Evolutionary conservation across 2,113 vertebrate species (phyloP).

Genomic region (Capreolus pygargus): DNA sequence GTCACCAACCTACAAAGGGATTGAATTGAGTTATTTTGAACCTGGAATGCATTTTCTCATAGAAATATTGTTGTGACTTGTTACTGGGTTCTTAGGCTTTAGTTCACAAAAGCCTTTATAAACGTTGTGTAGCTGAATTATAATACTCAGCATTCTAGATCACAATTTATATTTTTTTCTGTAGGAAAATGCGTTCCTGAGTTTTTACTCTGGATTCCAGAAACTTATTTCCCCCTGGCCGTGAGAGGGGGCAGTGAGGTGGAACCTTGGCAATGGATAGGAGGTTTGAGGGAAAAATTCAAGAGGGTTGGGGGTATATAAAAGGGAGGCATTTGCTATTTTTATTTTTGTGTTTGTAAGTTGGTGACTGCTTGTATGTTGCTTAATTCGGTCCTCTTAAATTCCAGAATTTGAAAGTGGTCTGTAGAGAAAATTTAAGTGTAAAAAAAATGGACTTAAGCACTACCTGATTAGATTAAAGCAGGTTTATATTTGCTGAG

Average conservation of each 20-base stretch:
- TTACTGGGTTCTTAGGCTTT: conserved; percentile 59
- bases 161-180: conserved; percentile 78
- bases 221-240: conserved; percentile 76
- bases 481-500: neutral
- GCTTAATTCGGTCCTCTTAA: neutral
- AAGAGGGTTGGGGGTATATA: conserved; percentile 64
- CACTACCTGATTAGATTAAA: neutral
- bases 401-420: neutral
- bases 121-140: conserved; percentile 60
- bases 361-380: conserved; percentile 65
- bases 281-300: conserved; percentile 52
- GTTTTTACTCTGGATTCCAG: conserved; percentile 78
- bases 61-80: conserved; percentile 63
- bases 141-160: conserved; percentile 74
- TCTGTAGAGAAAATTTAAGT: neutral
- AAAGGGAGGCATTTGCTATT: neutral
- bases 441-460: neutral
- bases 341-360: conserved; percentile 46
- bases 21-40: conserved; percentile 44
- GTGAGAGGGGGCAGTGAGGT: conserved; percentile 74
- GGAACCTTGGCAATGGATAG: conserved; percentile 74
- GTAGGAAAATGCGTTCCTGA: conserved; percentile 78
- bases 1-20: conserved; percentile 58
- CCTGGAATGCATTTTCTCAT: conserved; percentile 79
- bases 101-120: conserved; percentile 66